phyloP scores from a whole-genome alignment of 2,888 invertebrate genomes.

The Cheilosia soror region DNA sequence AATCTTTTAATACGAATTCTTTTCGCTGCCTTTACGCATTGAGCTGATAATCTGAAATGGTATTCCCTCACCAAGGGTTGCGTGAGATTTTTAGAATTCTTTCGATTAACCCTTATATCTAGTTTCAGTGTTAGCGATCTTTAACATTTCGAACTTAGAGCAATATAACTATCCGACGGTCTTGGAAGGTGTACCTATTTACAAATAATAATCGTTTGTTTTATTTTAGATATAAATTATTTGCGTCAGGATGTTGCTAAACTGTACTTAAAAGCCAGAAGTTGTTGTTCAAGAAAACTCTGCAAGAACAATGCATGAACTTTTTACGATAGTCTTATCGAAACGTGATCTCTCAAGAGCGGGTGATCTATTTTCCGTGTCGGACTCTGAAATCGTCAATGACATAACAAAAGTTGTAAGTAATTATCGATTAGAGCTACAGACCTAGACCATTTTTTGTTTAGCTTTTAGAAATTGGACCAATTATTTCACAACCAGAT shows the following conservation, averaged over 20 bases:
- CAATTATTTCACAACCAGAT: conserved; percentile 92
- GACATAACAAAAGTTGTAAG: conserved; percentile 93
- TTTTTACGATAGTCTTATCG: conserved; percentile 94
- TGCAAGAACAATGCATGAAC: conserved; percentile 90
- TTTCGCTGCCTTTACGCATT: conserved; percentile 28
- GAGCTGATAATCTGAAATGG: conserved; percentile 55
- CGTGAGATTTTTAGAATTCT: conserved; percentile 59
- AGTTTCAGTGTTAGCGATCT: conserved; percentile 7
- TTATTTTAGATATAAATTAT: conserved; percentile 16
- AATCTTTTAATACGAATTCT: conserved; percentile 48
- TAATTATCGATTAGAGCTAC: conserved; percentile 67
- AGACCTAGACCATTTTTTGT: conserved; percentile 21
- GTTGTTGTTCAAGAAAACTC: conserved; percentile 15
- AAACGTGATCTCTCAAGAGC: conserved; percentile 95
- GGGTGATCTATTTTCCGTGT: conserved; percentile 95
- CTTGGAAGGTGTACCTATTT: neutral
- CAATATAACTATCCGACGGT: neutral
- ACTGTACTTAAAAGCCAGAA: conserved; percentile 20
- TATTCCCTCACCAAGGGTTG: conserved; percentile 59
- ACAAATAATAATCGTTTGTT: neutral
- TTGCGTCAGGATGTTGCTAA: conserved; percentile 34
- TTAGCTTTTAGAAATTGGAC: conserved; percentile 89
- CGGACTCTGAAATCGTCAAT: conserved; percentile 93
- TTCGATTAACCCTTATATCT: conserved; percentile 11
- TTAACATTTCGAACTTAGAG: conserved; percentile 17